These are phyloP conservation scores for Climacteris rufus DNA, from an alignment of 2,113 vertebrate species.

Conservation along the genomic window DNA sequence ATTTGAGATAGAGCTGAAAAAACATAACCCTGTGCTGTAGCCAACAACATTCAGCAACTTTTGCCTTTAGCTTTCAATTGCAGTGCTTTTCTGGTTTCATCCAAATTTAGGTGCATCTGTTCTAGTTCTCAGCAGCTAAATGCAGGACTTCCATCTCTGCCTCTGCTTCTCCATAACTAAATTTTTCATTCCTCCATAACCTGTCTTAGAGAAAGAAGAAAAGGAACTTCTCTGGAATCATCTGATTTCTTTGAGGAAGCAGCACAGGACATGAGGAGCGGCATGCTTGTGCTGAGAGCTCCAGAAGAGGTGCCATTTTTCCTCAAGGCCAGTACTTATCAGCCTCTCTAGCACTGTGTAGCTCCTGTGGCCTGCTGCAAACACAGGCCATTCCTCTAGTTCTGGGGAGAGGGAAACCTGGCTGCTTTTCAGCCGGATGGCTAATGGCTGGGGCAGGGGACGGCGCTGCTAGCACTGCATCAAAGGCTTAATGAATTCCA, in stretches of 20 bases:
- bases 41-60: neutral
- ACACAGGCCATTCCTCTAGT: neutral
- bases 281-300: neutral
- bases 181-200: neutral
- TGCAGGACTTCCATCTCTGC: neutral
- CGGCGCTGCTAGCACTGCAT: neutral
- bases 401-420: neutral
- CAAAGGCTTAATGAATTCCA: constrained; percentile 63
- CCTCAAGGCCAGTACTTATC: neutral
- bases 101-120: neutral
- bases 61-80: neutral
- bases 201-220: neutral
- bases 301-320: neutral
- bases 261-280: accelerated
- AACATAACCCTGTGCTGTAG: neutral
- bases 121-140: neutral
- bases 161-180: neutral
- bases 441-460: constrained; percentile 10
- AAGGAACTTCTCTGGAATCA: neutral
- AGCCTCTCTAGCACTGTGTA: too few species aligned
- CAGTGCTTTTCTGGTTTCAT: neutral
- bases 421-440: constrained; percentile 8
- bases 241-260: neutral
- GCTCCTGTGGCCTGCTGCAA: neutral
- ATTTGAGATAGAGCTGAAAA: constrained; percentile 22